Base-by-base conservation (phyloP, 2,888 invertebrate genomes). In the Yponomeuta sedellus region DNA sequence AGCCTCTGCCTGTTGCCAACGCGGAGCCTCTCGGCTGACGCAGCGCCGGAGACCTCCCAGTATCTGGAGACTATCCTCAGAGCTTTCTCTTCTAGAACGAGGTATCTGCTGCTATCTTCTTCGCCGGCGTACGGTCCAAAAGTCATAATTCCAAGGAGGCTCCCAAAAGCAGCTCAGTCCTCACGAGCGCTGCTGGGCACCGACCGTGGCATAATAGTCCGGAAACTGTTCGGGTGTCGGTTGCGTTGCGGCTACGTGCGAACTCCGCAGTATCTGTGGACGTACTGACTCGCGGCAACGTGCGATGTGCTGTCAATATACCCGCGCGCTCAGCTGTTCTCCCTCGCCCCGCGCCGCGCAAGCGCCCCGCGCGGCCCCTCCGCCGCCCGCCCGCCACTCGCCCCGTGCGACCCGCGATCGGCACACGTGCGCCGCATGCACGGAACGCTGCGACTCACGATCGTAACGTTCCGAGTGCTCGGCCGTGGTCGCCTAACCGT, bases 231-330 rank as follows among this genome's bases (percentile, higher is more conserved):
- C 70, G 68, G 72, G 57, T 52, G 44, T 16, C 44, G 44, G 44
- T 66, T 71, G 77, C 72, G 73, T 71, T 71, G 86, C 85, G 85
- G 86, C 86, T 86, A 86, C 88, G 88, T 85, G 75, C 80, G 86
- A 78, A 86, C 88, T 86, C 85, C 85, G 86, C 83, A 81, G 71
- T 77, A 81, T 80, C 86, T 81, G 86, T 84, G 86, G 88, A 88
- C 89, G 89, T 91, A 93, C 93, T 93, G 92, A 89, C 90, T 78
- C 78, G 79, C 77, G 88, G 86, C 85, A 88, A 86, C 86, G 87
- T 91, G 92, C 89, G 70, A 74, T 78, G 79, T 80, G 83, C 85
- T 91, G 91, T 90, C 92, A 93, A 93, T 93, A 93, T 92, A 90
- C 87, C 82, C 71, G 69, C 72, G 79, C 87, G 88, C 91, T 92